These are phyloP conservation scores for Brenthis hecate DNA, from an alignment of 2,888 invertebrate species.

Conservation along the genomic window DNA sequence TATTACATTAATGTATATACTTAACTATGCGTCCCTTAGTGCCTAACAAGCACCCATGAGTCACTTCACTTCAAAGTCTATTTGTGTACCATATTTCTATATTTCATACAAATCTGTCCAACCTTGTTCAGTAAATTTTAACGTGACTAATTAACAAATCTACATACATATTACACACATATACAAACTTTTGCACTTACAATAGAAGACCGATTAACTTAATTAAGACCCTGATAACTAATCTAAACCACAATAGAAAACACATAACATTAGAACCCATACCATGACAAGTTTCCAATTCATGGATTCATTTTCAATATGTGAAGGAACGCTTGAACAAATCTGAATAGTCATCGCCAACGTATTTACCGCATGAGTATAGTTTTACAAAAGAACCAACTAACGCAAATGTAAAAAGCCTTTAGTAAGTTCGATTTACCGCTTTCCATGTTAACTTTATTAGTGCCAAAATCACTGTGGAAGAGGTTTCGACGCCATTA, in stretches of 20 bases:
- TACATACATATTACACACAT: too few relatives aligned
- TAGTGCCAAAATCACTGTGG: neutral
- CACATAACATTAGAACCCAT: neutral
- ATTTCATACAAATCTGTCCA: too few relatives aligned
- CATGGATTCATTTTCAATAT: neutral
- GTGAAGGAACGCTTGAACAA: slow-evolving; percentile 3
- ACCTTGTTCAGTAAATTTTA: too few relatives aligned
- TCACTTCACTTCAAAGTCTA: too few relatives aligned
- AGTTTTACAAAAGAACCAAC: neutral
- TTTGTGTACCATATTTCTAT: too few relatives aligned
- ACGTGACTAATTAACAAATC: too few relatives aligned
- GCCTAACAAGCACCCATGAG: too few relatives aligned
- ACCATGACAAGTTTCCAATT: neutral
- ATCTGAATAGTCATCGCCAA: neutral
- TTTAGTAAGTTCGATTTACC: slow-evolving; percentile 3
- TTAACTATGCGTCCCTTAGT: too few relatives aligned
- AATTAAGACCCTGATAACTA: too few relatives aligned
- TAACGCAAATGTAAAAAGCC: neutral
- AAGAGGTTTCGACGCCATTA: slow-evolving; percentile 2
- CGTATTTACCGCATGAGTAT: neutral
- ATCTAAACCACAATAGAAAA: neutral
- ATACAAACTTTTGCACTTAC: too few relatives aligned
- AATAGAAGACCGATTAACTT: too few relatives aligned
- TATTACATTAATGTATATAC: too few relatives aligned
- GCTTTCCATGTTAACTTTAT: slow-evolving; percentile 2